Evolutionary conservation across 2,797 vertebrate species (phyloP), one percentile per base, ranked within the genome.

Genomic region (Lithobates pipiens): DNA sequence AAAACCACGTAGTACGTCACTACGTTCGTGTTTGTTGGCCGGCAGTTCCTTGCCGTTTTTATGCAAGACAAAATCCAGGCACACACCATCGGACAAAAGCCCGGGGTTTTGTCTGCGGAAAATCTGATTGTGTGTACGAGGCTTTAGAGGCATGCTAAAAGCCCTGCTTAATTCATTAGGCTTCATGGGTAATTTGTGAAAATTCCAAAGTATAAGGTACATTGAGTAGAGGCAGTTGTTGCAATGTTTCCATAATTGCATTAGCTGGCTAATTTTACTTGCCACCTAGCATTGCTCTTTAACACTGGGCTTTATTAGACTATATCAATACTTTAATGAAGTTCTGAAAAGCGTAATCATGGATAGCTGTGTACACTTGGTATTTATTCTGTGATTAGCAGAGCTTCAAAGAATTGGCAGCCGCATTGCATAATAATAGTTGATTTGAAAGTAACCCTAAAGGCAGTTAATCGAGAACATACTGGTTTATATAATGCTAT

Each of bases 381-480:
- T 77, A 76, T 83, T 83, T 76, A 74, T 76, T 83, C 76, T 83
- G 82, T 83, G 82, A 76, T 83, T 83, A 83, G 82, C 63, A 8
- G 73, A 70, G 82, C 82, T 83, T 83, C 82, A 83, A 83, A 83
- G 82, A 76, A 69, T 83, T 83, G 82, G 82, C 73, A 83, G 82
- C 65, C 21, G 68, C 46, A 74, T 27, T 76, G 82, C 82, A 83
- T 83, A 83, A 83, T 83, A 83, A 83, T 50, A 83, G 81, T 83
- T 76, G 73, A 83, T 83, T 83, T 83, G 82, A 83, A 83, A 76
- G 63, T 76, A 83, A 83, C 82, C 82, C 82, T 69, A 83, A 83
- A 76, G 82, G 82, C 82, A 83, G 27, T 76, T 83, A 83, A 83
- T 76, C 42, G 65, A 76, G 73, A 83, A 83, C 82, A 83, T 83